Evolutionary conservation across 2,113 vertebrate genomes (phyloP).

Genomic region (Orycteropus afer): DNA sequence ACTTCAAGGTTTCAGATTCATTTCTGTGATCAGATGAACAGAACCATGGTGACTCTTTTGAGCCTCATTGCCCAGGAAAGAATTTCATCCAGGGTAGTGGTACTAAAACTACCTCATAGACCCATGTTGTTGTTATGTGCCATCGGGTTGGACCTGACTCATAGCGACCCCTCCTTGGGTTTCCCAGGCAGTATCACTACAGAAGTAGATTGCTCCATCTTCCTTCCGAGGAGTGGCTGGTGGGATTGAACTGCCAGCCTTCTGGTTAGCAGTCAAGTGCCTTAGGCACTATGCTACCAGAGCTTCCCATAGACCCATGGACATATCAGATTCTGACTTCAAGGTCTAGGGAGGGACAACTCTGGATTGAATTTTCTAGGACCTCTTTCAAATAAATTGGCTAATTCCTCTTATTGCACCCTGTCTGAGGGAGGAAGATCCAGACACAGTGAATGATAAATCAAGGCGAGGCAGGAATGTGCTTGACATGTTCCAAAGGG

Average conservation of each 20-base stretch:
- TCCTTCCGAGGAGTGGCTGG: no score
- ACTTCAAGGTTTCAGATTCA: neutral
- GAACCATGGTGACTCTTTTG: neutral
- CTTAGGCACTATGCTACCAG: no score
- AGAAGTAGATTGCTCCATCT: no score
- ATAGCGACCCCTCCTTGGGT: no score
- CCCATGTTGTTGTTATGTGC: no score
- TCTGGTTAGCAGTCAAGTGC: no score
- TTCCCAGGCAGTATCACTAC: no score
- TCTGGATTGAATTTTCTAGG: neutral
- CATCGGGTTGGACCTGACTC: no score
- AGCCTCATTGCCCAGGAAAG: neutral
- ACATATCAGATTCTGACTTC: neutral
- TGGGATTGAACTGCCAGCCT: no score
- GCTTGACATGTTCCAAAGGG: neutral
- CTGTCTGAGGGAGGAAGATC: neutral
- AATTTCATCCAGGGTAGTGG: neutral
- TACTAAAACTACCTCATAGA: neutral
- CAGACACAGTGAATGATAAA: neutral
- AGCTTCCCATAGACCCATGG: neutral
- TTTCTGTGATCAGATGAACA: neutral
- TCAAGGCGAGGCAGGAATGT: neutral
- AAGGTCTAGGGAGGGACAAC: neutral
- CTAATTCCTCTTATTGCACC: neutral
- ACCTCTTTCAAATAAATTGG: neutral